These are phyloP conservation scores for Leptoclinus maculatus DNA, from an alignment of 2,797 vertebrate genomes.

Conservation along the genomic window DNA sequence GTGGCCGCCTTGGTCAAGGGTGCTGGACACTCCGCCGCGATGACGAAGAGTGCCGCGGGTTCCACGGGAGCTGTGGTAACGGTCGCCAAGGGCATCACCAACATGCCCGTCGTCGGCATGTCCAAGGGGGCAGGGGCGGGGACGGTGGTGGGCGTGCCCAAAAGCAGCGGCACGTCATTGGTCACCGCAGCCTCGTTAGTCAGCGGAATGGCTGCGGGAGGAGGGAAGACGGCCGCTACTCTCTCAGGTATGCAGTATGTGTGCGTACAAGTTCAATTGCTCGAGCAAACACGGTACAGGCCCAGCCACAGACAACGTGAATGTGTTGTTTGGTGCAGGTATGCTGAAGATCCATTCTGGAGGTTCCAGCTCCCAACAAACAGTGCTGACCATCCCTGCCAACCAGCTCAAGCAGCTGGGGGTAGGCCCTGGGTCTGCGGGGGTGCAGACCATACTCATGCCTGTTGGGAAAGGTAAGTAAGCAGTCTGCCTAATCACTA, in stretches of 20 bases:
- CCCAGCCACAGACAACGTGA: neutral
- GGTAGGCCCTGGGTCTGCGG: constrained; percentile 85
- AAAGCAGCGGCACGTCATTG: constrained; percentile 77
- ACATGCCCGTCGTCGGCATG: constrained; percentile 80
- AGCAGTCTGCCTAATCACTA: neutral
- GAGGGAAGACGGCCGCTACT: constrained; percentile 77
- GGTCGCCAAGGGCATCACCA: constrained; percentile 80
- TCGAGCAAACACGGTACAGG: neutral
- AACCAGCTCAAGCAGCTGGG: constrained; percentile 95
- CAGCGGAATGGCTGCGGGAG: constrained; percentile 71
- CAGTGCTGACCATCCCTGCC: constrained; percentile 92
- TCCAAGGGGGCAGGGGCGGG: constrained; percentile 76
- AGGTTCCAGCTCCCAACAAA: constrained; percentile 91
- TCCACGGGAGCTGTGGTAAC: constrained; percentile 83
- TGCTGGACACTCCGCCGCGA: constrained; percentile 62
- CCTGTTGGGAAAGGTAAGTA: constrained; percentile 93
- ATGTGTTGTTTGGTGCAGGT: constrained; percentile 79
- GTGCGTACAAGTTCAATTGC: neutral
- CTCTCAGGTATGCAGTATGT: constrained; percentile 79
- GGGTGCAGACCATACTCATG: constrained; percentile 95
- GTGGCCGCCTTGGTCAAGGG: constrained; percentile 85
- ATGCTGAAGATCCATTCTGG: constrained; percentile 95
- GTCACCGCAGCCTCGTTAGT: constrained; percentile 81
- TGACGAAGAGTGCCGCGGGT: constrained; percentile 55
- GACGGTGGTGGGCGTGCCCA: constrained; percentile 70